These are phyloP conservation scores for Chondrosia reniformis DNA, from an alignment of 37 sponge, comb jelly and placozoan species.

Conservation along the genomic window DNA sequence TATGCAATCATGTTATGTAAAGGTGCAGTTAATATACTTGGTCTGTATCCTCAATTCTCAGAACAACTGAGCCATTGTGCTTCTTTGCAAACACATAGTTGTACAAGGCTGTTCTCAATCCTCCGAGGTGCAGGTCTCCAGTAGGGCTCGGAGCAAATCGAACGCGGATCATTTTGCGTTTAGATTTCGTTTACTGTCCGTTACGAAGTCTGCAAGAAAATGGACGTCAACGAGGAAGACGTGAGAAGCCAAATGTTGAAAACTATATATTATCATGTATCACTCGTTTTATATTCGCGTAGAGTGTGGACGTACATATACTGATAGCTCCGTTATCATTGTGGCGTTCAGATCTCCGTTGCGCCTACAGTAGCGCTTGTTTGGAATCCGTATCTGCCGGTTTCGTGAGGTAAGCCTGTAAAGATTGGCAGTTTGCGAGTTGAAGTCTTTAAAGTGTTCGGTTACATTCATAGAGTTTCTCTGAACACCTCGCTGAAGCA, in stretches of 20 bases:
- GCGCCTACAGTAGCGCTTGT: constrained; percentile 42
- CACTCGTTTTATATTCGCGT: no score
- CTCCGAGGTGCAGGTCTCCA: constrained; percentile 81
- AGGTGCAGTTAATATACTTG: constrained; percentile 1
- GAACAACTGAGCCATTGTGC: constrained; percentile 46
- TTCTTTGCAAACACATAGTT: constrained; percentile 79
- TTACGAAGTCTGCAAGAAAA: no score
- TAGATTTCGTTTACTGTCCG: not conserved
- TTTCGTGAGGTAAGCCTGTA: constrained; percentile 42
- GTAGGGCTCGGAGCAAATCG: constrained; percentile 94
- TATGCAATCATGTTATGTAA: not conserved
- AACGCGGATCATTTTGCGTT: constrained; percentile 48
- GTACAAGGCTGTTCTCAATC: constrained; percentile 79
- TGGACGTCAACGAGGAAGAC: no score
- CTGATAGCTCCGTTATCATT: constrained; percentile 26
- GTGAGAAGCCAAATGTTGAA: no score
- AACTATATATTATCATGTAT: no score
- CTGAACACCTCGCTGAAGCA: constrained; percentile 21
- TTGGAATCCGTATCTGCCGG: constrained; percentile 49
- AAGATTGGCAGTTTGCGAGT: not conserved
- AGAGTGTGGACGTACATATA: constrained; percentile 60
- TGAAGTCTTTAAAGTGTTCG: not conserved
- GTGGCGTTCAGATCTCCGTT: constrained; percentile 45
- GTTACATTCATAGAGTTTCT: constrained; percentile 15
- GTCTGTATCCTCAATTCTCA: constrained; percentile 89